Conservation (phyloP, 2,888 invertebrate species). For the Arctia plantaginis region DNA sequence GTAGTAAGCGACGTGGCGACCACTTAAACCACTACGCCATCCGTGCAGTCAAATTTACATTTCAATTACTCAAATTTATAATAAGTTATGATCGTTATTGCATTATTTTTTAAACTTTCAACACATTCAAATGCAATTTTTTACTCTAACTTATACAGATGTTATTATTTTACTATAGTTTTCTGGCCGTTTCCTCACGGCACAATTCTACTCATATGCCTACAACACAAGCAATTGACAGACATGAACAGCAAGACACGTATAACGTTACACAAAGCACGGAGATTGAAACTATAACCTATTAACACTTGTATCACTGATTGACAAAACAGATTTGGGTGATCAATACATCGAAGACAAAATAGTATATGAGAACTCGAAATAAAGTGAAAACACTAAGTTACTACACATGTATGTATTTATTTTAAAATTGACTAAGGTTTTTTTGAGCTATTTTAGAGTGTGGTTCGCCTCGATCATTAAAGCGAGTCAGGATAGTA, state of each 20-base stretch:
- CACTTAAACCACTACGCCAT: too few relatives aligned
- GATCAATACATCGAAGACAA: not conserved
- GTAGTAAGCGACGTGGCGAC: too few relatives aligned
- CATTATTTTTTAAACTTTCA: not conserved
- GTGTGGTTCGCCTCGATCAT: not conserved
- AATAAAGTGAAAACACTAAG: too few relatives aligned
- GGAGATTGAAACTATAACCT: conserved; percentile 20
- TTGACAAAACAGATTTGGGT: conserved; percentile 17
- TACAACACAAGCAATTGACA: conserved; percentile 13
- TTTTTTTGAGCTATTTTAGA: not conserved
- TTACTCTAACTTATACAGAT: not conserved
- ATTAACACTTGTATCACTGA: conserved; percentile 25
- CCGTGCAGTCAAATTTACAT: too few relatives aligned
- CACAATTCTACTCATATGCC: not conserved
- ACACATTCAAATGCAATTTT: too few relatives aligned
- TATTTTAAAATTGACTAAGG: not conserved
- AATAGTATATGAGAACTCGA: not conserved
- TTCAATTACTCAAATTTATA: too few relatives aligned
- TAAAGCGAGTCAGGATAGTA: not conserved
- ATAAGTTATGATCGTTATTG: not conserved
- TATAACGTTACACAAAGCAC: conserved; percentile 20
- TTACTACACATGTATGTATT: not conserved
- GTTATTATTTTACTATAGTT: not conserved
- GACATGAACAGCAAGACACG: conserved; percentile 7
- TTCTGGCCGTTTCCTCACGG: not conserved